A percentile compares a stretch with the other conserved stretches of the same genome.
Evolutionary conservation across 2,888 invertebrate species (phyloP).

Genomic region (Hipparchia sbordonii): DNA sequence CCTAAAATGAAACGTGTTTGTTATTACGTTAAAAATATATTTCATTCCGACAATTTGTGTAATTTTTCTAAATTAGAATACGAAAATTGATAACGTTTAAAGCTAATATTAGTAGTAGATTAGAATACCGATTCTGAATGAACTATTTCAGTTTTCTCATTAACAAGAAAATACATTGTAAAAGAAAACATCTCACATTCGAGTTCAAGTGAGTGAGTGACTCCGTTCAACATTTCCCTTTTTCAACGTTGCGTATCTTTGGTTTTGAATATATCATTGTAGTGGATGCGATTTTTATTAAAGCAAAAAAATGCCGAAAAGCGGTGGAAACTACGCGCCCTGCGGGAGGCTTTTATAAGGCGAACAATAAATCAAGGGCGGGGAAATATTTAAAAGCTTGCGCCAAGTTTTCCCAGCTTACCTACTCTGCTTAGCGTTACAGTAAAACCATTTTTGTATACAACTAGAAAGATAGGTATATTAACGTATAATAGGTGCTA

Average conservation of each 20-base stretch:
- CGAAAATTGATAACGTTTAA: too few relatives aligned
- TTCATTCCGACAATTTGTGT: not conserved
- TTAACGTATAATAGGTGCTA: too few relatives aligned
- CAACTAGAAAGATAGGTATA: not conserved
- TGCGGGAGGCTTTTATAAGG: conserved; percentile 80
- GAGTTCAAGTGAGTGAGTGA: too few relatives aligned
- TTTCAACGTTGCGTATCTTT: not conserved
- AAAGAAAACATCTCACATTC: too few relatives aligned
- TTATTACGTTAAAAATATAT: not conserved
- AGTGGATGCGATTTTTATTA: conserved; percentile 63
- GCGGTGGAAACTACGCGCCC: conserved; percentile 56
- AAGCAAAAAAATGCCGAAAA: conserved; percentile 70
- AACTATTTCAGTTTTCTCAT: too few relatives aligned
- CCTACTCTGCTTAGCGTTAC: conserved; percentile 43
- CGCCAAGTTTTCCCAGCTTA: conserved; percentile 57
- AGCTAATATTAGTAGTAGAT: too few relatives aligned
- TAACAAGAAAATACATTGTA: too few relatives aligned
- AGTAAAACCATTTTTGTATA: not conserved
- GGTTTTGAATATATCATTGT: conserved; percentile 3
- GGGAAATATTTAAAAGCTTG: conserved; percentile 74
- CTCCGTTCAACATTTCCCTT: too few relatives aligned
- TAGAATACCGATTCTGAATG: too few relatives aligned
- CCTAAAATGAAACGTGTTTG: too few relatives aligned
- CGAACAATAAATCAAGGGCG: conserved; percentile 77
- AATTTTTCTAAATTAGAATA: too few relatives aligned